Percentiles rank a stretch among this genome's conserved stretches.
These are phyloP conservation scores for Nothoprocta perdicaria DNA, from an alignment of 2,113 vertebrate species.

Conservation along the genomic window DNA sequence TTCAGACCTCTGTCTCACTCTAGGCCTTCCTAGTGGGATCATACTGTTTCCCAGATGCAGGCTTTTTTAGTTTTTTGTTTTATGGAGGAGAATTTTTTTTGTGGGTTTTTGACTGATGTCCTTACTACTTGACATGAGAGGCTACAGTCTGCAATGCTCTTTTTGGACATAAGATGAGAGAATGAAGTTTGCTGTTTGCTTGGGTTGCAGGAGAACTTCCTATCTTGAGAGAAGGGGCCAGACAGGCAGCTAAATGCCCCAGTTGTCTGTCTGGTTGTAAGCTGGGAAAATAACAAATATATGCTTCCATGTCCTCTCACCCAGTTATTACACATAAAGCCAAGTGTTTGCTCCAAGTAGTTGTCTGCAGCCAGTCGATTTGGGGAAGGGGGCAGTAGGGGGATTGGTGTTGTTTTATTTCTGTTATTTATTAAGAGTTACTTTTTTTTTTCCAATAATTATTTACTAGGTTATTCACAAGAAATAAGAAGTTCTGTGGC, in stretches of 20 bases:
- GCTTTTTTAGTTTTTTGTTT: background rate
- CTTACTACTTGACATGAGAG: background rate
- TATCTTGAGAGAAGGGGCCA: background rate
- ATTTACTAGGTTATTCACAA: background rate
- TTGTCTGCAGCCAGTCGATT: conserved; percentile 3
- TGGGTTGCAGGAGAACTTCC: conserved; percentile 14
- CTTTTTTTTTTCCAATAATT: no score
- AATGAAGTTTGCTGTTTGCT: conserved; percentile 7
- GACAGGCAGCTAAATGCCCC: background rate
- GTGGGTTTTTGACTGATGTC: background rate
- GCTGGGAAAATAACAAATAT: conserved; percentile 41
- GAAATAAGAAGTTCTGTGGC: background rate
- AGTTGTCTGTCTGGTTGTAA: conserved; percentile 6
- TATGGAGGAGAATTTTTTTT: background rate
- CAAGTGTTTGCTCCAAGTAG: conserved; percentile 9
- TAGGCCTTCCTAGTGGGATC: background rate
- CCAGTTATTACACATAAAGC: conserved; percentile 8
- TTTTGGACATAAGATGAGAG: background rate
- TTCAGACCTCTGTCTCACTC: background rate
- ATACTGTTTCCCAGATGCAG: background rate
- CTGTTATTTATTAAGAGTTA: background rate
- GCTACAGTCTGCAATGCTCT: background rate
- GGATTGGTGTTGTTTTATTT: background rate
- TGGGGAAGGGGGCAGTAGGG: no score
- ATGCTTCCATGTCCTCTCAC: conserved; percentile 44